Percentiles rank a stretch among this genome's conserved stretches.
phyloP scores from a whole-genome alignment of 2,797 vertebrate species.

The Rallus crepitans region DNA sequence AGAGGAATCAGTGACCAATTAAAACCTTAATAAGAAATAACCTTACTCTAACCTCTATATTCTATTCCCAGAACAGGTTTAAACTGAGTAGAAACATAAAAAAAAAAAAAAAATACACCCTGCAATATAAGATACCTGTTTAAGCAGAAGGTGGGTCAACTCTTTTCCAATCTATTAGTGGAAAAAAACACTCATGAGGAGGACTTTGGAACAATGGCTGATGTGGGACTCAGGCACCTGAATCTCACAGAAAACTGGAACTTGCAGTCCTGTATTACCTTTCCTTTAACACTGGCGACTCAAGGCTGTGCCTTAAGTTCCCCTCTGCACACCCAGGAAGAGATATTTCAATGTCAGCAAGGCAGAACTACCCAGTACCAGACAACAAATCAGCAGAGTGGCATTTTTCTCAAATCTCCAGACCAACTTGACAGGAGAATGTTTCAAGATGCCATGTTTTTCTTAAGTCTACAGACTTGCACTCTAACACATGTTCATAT shows the following conservation, averaged over 20 bases:
- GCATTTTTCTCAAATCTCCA: neutral
- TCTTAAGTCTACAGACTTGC: neutral
- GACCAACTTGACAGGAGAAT: neutral
- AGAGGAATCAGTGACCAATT: neutral
- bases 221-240: neutral
- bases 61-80: neutral
- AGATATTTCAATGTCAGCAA: neutral
- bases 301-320: neutral
- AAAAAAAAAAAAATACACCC: neutral
- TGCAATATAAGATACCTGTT: neutral
- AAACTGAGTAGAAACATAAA: neutral
- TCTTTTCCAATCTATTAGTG: neutral
- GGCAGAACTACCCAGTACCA: neutral
- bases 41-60: neutral
- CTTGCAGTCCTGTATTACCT: neutral
- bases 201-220: neutral
- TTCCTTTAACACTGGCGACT: neutral
- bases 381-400: neutral
- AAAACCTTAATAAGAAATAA: neutral
- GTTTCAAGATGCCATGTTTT: neutral
- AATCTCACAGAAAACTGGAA: neutral
- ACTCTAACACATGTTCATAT: neutral
- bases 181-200: rapidly evolving
- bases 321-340: rapidly evolving
- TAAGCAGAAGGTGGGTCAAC: neutral